Base-by-base conservation (phyloP, 2,888 invertebrate species). In the Leptogaster cylindrica region DNA sequence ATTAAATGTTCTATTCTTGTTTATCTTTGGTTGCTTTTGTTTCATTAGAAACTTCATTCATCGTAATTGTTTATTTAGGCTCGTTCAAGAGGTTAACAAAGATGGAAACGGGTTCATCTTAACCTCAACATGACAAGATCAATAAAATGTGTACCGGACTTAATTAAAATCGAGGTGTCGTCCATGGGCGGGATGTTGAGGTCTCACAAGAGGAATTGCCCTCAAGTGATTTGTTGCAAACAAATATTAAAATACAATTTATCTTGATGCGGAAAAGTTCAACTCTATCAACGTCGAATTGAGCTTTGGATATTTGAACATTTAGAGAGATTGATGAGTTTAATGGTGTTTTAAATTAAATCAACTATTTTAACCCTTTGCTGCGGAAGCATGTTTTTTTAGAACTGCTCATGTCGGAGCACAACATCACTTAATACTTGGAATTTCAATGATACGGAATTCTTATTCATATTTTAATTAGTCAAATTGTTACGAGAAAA, bases 31-130 rank as follows among this genome's bases (percentile, higher is more conserved):
- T n/a, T n/a, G n/a, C n/a, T n/a, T n/a, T n/a, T n/a, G n/a, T n/a
- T n/a, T n/a, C n/a, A 39, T 39, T 39, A 7, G n/a, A 39, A 39
- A 39, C n/a, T 39, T 39, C n/a, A 12, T 39, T 39, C n/a, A 39
- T 3, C 39, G 10, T 39, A 14, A 39, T 39, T 39, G 39, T 39
- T 39, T 39, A 14, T 14, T 3, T 39, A 10, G 39, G 39, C 14
- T 3, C 6, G 10, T n/a, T 39, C 10, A 39, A 39, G 10, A n/a
- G n/a, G 39, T n/a, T n/a, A n/a, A n/a, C 10, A 39, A 39, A 14
- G 14, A 39, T 3, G 39, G 39, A 39, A 14, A 39, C 39, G 10
- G 4, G n/a, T 39, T 3, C 14, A 10, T 39, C 14, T 39, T 39
- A 31, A 3, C 10, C 39, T 39, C 10, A 10, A 39, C 39, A 14